A percentile compares a stretch with the other conserved stretches of the same genome.
Conservation (phyloP, 2,888 invertebrate species). For the Xanthia togata region DNA sequence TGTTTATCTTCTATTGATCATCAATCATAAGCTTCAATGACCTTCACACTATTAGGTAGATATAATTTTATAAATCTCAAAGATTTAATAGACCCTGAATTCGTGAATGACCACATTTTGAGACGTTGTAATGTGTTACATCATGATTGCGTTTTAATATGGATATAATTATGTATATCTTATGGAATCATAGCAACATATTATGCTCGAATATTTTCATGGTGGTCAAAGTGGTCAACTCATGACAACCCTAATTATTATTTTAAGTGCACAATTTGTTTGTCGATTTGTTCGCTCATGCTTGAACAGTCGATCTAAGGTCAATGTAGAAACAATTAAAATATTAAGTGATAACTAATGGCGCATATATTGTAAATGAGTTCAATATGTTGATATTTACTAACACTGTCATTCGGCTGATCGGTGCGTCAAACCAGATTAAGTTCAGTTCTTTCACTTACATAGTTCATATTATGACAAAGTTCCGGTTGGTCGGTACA, state of each 20-base stretch:
- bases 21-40: slow-evolving; percentile 27
- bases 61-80: slow-evolving; percentile 22
- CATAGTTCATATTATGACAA: neutral
- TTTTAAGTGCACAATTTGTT: slow-evolving; percentile 2
- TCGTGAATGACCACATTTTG: slow-evolving; percentile 38
- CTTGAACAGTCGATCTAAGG: neutral
- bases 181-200: neutral
- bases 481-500: slow-evolving; percentile 3
- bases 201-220: neutral
- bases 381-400: slow-evolving; percentile 17
- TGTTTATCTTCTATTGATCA: slow-evolving; percentile 14
- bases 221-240: no score
- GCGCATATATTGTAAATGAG: neutral
- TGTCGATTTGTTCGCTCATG: neutral
- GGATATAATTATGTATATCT: slow-evolving; percentile 1
- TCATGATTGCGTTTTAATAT: slow-evolving; percentile 40
- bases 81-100: slow-evolving; percentile 55
- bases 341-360: neutral
- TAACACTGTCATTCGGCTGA: neutral
- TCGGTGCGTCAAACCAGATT: neutral
- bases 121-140: slow-evolving; percentile 58
- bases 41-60: slow-evolving; percentile 53
- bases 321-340: slow-evolving; percentile 16
- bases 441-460: slow-evolving; percentile 11
- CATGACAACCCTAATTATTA: neutral